Evolutionary conservation across 2,797 vertebrate species (phyloP), one percentile per base, ranked within the genome.

Genomic region (Semaprochilodus insignis): DNA sequence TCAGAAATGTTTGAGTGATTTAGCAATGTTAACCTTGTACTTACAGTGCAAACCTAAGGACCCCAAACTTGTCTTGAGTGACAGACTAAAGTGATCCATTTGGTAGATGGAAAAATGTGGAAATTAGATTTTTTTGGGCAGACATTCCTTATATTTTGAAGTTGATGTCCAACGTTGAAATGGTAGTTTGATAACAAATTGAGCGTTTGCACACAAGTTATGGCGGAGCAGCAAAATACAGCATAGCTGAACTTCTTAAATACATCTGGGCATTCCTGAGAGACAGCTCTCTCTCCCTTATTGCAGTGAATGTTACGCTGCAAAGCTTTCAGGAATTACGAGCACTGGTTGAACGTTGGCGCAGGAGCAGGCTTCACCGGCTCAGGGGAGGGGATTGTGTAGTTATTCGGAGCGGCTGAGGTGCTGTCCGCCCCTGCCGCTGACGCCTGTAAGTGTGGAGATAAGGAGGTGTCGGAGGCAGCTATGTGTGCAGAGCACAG

Each of bases 391-490:
- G 8, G 54, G 25, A 25, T 66, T 71, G 51, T 77, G 51, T 74
- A 36, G 44, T 81, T 78, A 69, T 74, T 19, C 55, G 44, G 19
- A 34, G 71, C 27, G 76, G 75, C 63, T 51, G 74, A 16, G 48
- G 34, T 62, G 65, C 70, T 77, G 85, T 80, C 77, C 27, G 51
- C 78, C 74, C 72, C 59, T 65, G 69, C 60, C 63, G 19, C 59
- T 71, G 51, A 73, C 25, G 74, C 82, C 75, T 81, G 79, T 81
- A 36, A 83, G 52, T 19, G 36, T 8, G 14, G 31, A 81, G 85
- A 88, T 89, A 86, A 89, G 84, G 65, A 83, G 44, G 44, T 85
- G 85, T 85, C 81, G 52, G 34, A 72, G 62, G 62, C 59, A 72
- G 81, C 77, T 82, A 71, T 82, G 79, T 78, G 70, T 78, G 34